phyloP scores from a whole-genome alignment of 2,888 invertebrate genomes.

The Eupithecia insigniata region DNA sequence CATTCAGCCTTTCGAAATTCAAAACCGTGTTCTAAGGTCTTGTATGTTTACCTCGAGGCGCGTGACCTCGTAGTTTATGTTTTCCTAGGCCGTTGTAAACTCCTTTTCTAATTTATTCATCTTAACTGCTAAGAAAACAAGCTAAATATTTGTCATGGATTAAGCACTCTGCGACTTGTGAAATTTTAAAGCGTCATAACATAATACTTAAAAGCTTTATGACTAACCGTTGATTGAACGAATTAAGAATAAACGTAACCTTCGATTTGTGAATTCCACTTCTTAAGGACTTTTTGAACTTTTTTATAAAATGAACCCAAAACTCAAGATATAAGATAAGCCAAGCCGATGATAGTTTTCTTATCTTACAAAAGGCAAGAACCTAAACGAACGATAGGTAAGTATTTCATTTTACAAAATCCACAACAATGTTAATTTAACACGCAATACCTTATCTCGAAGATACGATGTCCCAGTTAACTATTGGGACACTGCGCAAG shows the following conservation, averaged over 20 bases:
- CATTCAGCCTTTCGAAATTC: conserved; percentile 8
- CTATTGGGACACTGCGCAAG: background rate
- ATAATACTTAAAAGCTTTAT: background rate
- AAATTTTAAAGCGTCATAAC: background rate
- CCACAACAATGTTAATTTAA: background rate
- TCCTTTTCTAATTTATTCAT: conserved; percentile 11
- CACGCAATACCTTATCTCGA: background rate
- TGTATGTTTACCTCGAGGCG: conserved; percentile 2
- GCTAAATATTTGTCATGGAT: background rate
- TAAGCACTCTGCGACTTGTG: background rate
- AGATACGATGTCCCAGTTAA: background rate
- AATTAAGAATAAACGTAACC: background rate
- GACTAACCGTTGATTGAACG: background rate
- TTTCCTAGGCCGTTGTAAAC: background rate
- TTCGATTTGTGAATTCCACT: too few relatives aligned
- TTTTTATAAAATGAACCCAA: background rate
- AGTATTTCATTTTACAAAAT: background rate
- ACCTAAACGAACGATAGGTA: background rate
- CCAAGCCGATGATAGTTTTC: background rate
- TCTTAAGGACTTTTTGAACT: background rate
- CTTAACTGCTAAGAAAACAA: background rate
- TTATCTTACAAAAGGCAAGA: background rate
- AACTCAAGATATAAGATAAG: background rate
- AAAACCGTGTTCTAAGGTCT: conserved; percentile 10
- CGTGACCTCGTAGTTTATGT: background rate